Evolutionary conservation across 1,140 invertebrate species (phyloP), one percentile per base, ranked within the genome.

Genomic region (Portunus trituberculatus): DNA sequence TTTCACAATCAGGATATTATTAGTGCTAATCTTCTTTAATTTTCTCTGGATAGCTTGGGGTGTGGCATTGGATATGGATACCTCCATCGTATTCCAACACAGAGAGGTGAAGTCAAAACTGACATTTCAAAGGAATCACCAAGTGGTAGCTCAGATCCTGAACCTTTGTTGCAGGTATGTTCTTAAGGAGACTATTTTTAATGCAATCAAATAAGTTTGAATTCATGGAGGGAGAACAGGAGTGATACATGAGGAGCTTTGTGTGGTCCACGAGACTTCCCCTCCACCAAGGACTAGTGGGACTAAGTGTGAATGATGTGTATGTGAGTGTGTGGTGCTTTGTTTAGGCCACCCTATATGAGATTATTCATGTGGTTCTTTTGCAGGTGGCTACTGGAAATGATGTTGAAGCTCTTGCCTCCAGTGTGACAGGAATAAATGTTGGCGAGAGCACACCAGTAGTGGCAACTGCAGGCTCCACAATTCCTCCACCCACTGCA

Each of bases 21-120:
- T 7, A 76, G 83, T 52, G 46, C 14, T 86, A 16, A 67, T 95
- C 84, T 39, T 4, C 59, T 90, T 67, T 91, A 31, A 96, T 92
- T 96, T 96, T 96, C 97, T 97, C 95, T 89, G 39, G 39, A 39
- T 6, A 99, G 99, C 97, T 97, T 99, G 94, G 99, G 99, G 1
- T 99, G 99, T 98, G 99, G 99, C 76, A 99, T 99, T 97, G 99
- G 99, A 14, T 99, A 99, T 98, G 99, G 99, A 12, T 99, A 99
- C 97, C 97, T 99, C 31, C 99, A 99, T 97, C 98, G 99, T 96
- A 99, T 99, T 97, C 99, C 99, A 25, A 96, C 95, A 20, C 94
- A 94, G 52, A 76, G 92, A 39, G n/a, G 7, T 39, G 59, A 16
- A 82, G 52, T 83, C 16, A 46, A n/a, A 6, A 31, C 20, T 28